phyloP scores from a whole-genome alignment of 2,113 vertebrate genomes.

The Bambusicola thoracicus region DNA sequence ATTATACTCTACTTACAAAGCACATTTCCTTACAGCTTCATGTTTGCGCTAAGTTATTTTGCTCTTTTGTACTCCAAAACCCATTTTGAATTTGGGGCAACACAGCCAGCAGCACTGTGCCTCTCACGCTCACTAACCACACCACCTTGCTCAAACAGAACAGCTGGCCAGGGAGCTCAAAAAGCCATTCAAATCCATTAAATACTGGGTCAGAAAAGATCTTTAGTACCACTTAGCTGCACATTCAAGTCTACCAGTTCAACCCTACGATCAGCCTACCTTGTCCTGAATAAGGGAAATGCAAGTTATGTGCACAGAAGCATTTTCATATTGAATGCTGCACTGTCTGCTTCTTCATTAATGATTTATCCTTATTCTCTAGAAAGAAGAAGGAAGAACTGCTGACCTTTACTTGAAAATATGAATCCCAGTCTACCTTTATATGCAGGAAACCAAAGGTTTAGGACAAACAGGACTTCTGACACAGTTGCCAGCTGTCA shows the following conservation, averaged over 20 bases:
- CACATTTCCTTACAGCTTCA: neutral
- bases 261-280: neutral
- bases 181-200: neutral
- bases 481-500: neutral
- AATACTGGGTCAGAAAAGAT: neutral
- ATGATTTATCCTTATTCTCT: conserved; percentile 9
- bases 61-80: neutral
- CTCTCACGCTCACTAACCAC: neutral
- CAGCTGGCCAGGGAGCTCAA: neutral
- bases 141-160: neutral
- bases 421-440: conserved; percentile 25
- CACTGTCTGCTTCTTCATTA: neutral
- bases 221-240: neutral
- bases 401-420: neutral
- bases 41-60: neutral
- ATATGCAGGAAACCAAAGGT: conserved; percentile 6
- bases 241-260: neutral
- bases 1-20: neutral
- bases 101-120: neutral
- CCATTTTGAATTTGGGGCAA: neutral
- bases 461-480: conserved; percentile 7
- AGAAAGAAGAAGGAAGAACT: conserved; percentile 52
- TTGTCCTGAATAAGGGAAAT: accelerated
- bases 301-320: neutral
- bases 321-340: neutral